Evolutionary conservation across 2,113 vertebrate species (phyloP), one percentile per base, ranked within the genome.

Genomic region (Lathamus discolor): DNA sequence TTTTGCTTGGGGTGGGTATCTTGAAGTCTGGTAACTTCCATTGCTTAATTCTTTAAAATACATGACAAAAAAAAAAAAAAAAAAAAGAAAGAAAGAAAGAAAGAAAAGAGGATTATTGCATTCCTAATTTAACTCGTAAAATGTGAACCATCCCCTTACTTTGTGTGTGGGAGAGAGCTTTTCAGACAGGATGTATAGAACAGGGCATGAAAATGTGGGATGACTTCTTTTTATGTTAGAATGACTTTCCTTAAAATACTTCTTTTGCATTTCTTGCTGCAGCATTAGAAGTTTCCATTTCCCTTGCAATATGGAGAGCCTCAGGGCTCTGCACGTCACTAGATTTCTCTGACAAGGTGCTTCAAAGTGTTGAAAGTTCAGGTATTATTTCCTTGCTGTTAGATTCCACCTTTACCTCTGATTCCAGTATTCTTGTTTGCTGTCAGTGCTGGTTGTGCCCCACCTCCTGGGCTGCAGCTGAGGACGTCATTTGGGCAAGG

Each of bases 331-430:
- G 51, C 52, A 46, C 20, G 43, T 82, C 48, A 31, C 59, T 19
- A 7, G 17, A 41, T 72, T 82, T 31, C 52, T 86, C 39, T 84
- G 86, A 77, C 61, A 72, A 91, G 25, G 73, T 0, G 0, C 94
- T 83, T 91, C 86, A 75, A 82, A 91, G 81, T 15, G 24, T 33
- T 76, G 73, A 78, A 88, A 87, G 75, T 72, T 59, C 72, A 27
- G 51, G 6, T 55, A 6, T 11, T 62, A 29, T 70, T 78, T 90
- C n/a, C 39, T n/a, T 22, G 27, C 0, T 2, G 29, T 59, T 70
- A 17, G 37, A 77, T n/a, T 74, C 68, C 39, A 20, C 55, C 78
- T 82, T 59, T 10, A 15, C 31, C 52, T 68, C 2, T 1, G 23
- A 41, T 37, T 70, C 11, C 28, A 35, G 44, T 31, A 13, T 28